Conservation (phyloP, 2,888 invertebrate species). For the Calameuta idolon region DNA sequence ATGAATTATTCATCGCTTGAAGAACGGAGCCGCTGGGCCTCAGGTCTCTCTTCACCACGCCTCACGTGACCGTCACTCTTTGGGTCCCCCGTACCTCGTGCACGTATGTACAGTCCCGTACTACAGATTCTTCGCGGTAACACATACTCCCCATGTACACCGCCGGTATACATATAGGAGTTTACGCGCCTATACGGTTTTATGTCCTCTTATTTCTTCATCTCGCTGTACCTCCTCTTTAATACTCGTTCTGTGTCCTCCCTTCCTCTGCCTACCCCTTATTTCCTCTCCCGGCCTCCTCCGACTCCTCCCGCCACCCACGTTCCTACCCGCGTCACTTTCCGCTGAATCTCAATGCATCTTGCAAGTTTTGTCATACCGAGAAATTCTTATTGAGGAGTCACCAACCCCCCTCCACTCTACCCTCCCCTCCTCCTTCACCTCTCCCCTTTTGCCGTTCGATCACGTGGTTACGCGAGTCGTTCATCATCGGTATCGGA, state of each 20-base stretch:
- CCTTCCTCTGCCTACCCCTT: background rate
- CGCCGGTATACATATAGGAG: constrained; percentile 35
- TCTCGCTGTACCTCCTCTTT: background rate
- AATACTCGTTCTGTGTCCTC: background rate
- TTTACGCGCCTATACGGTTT: background rate
- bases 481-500: background rate
- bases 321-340: background rate
- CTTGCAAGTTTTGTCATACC: background rate
- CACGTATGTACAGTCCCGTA: constrained; percentile 25
- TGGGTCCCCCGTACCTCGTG: constrained; percentile 32
- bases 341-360: background rate
- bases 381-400: background rate
- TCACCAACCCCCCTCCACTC: constrained; percentile 6
- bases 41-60: constrained; percentile 44
- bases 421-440: constrained; percentile 19
- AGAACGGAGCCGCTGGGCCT: constrained; percentile 49
- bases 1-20: constrained; percentile 61
- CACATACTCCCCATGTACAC: constrained; percentile 28
- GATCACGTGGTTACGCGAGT: background rate
- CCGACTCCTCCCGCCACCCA: background rate
- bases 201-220: background rate
- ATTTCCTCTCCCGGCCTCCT: background rate
- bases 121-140: background rate
- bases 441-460: background rate
- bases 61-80: constrained; percentile 50